Conservation (phyloP, 1,140 invertebrate genomes). For the Agrilus planipennis region DNA sequence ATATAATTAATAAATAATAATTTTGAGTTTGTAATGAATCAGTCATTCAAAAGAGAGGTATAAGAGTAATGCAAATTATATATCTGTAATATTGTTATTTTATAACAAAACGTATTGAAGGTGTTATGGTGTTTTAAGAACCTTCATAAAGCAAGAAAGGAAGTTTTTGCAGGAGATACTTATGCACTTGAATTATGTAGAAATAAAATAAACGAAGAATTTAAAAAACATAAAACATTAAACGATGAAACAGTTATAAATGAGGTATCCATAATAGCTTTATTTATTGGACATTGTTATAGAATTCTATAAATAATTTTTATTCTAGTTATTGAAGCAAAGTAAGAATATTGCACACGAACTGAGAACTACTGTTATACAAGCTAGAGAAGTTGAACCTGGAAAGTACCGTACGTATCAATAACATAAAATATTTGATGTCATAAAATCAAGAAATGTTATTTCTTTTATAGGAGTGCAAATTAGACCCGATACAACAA, state of each 20-base stretch:
- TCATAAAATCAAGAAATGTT: not conserved
- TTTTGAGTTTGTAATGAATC: no score
- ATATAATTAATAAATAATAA: no score
- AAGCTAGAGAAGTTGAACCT: conserved; percentile 45
- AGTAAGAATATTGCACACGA: conserved; percentile 50
- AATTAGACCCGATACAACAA: conserved; percentile 40
- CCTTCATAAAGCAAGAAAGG: conserved; percentile 47
- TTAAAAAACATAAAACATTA: conserved; percentile 46
- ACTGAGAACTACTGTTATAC: conserved; percentile 49
- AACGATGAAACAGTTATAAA: conserved; percentile 39
- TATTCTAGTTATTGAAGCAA: conserved; percentile 45
- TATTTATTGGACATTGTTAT: not conserved
- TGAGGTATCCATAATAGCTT: conserved; percentile 38
- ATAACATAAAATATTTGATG: not conserved
- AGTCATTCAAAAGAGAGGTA: no score
- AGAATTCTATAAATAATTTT: conserved; percentile 9
- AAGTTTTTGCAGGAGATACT: conserved; percentile 48
- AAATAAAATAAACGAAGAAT: conserved; percentile 53
- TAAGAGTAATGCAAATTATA: no score
- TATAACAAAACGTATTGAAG: no score
- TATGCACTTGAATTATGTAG: conserved; percentile 43
- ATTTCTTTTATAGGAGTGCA: conserved; percentile 29
- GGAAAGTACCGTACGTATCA: conserved; percentile 35
- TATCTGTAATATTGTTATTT: no score
- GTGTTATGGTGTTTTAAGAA: conserved; percentile 50